Evolutionary conservation across 2,888 invertebrate genomes (phyloP).

Genomic region (Apeira syringaria): DNA sequence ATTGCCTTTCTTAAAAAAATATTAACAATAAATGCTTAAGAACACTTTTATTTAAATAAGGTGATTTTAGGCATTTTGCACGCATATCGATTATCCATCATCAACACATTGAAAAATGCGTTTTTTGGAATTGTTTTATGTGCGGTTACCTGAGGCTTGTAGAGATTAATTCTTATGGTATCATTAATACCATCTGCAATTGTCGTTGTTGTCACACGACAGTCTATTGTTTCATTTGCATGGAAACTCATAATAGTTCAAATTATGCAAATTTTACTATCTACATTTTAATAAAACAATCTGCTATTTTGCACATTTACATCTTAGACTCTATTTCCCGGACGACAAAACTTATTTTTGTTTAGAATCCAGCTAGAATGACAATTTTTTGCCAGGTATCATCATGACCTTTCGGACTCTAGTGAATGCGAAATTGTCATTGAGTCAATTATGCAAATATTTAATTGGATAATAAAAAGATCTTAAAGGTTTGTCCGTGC

Average conservation of each 20-base stretch:
- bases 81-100: no score
- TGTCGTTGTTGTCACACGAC: constrained; percentile 58
- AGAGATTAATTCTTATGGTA: no score
- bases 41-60: no score
- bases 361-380: constrained; percentile 2
- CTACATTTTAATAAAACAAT: constrained; percentile 10
- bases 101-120: no score
- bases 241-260: constrained; percentile 50
- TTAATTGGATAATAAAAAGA: constrained; percentile 22
- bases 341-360: background rate
- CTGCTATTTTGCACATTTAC: background rate
- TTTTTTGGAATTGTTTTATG: no score
- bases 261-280: constrained; percentile 50
- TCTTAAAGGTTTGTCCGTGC: constrained; percentile 12
- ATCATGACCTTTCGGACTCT: constrained; percentile 16
- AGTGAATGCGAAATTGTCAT: constrained; percentile 11
- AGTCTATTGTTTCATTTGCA: constrained; percentile 70
- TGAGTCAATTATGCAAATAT: constrained; percentile 23
- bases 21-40: no score
- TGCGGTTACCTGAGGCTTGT: no score
- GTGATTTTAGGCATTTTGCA: no score
- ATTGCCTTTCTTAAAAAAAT: no score
- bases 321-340: constrained; percentile 1
- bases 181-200: constrained; percentile 9
- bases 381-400: constrained; percentile 14